phyloP scores from a whole-genome alignment of 92 coral and sea anemone species.

The Bergia sp. region DNA sequence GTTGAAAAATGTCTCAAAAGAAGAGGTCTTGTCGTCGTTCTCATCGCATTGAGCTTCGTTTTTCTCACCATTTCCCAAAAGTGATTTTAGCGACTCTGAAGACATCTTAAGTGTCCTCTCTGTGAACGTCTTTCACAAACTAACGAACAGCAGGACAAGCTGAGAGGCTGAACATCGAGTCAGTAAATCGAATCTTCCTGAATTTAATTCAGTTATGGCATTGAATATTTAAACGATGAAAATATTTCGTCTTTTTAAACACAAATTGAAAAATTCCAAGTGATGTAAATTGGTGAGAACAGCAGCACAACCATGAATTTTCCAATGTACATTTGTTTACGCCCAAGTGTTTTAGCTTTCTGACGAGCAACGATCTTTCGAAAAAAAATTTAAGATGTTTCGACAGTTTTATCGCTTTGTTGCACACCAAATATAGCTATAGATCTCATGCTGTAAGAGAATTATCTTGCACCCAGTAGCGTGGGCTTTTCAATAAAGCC shows the following conservation, averaged over 20 bases:
- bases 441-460: constrained; percentile 30
- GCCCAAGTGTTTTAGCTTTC: not conserved
- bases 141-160: constrained; percentile 27
- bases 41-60: constrained; percentile 43
- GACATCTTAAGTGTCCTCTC: constrained; percentile 22
- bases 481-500: constrained; percentile 28
- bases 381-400: constrained; percentile 1
- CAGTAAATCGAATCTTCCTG: constrained; percentile 22
- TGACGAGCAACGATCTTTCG: not conserved
- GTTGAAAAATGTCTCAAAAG: constrained; percentile 83
- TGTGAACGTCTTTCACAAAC: not conserved
- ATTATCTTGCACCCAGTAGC: constrained; percentile 31
- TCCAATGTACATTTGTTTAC: not conserved
- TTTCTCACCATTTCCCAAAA: constrained; percentile 41
- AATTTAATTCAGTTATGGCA: constrained; percentile 29
- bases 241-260: not conserved
- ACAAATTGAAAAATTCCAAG: not conserved
- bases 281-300: not conserved
- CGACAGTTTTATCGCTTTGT: constrained; percentile 18
- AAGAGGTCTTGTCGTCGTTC: constrained; percentile 65
- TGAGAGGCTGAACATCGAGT: not conserved
- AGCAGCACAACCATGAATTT: not conserved
- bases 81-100: constrained; percentile 48
- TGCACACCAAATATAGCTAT: constrained; percentile 8
- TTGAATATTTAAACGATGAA: constrained; percentile 19